Base-by-base conservation (phyloP, 1,140 invertebrate genomes). In the Drosophila rufa region DNA sequence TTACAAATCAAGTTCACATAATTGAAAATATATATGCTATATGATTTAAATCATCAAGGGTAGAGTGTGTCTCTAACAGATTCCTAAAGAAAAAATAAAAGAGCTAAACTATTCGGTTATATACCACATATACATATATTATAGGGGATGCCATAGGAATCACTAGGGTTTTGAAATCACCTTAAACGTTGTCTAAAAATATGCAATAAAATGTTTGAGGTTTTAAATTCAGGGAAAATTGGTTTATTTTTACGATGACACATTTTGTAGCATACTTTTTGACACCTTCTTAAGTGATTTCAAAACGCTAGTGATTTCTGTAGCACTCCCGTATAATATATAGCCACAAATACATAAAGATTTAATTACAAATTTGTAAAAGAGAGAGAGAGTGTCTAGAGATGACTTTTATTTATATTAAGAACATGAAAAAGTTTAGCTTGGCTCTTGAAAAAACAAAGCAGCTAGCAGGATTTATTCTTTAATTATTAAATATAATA, bases 1-100 rank as follows among this genome's bases (percentile, higher is more conserved):
- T 59, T 71, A 77, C 25, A 78, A 82, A 77, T 51, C 45, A 73
- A 78, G 55, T 64, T 50, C 17, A 83, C 15, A 77, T 30, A 81
- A 81, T 47, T 58, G 38, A 45, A 64, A 61, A 68, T 60, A 50
- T 65, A 15, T 55, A n/a, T 42, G 4, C 4, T 14, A 51, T 51
- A 62, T 43, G 38, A 36, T 43, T 38, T 12, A 56, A 65, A 48
- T 51, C 36, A 69, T 40, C 53, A 47, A 27, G 30, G 48, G 14
- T 27, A 42, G 4, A 53, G 19, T 56, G 30, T 66, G 12, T 36
- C 3, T 43, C 53, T 59, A 55, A 43, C 19, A 45, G 8, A n/a
- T 30, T 57, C 15, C 33, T 60, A 50, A 8, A 38, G 22, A 2
- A 12, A n/a, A 19, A 61, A n/a, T 3, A 60, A 2, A 45, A 33